These are phyloP conservation scores for Argopecten irradians DNA, from an alignment of 1,140 invertebrate species.

Conservation along the genomic window DNA sequence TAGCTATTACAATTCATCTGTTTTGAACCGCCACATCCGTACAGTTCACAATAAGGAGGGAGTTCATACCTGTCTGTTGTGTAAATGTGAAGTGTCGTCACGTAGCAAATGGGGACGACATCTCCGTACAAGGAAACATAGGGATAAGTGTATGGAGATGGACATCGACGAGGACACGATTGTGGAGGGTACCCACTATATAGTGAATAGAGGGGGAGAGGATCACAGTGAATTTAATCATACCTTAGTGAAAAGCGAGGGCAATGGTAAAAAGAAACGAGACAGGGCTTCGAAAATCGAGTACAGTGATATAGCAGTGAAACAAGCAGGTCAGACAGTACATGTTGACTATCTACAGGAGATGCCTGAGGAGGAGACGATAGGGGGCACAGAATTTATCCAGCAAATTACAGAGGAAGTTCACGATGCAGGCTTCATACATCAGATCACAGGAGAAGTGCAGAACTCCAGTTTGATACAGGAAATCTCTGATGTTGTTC, in stretches of 20 bases:
- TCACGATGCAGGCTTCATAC: background rate
- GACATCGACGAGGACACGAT: background rate
- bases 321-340: background rate
- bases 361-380: background rate
- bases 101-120: background rate
- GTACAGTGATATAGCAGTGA: too few relatives aligned
- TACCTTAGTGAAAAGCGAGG: background rate
- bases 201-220: background rate
- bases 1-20: background rate
- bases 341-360: background rate
- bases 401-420: background rate
- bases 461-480: background rate
- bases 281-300: too few relatives aligned
- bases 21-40: background rate
- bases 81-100: background rate
- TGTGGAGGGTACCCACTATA: background rate
- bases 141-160: background rate
- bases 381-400: background rate
- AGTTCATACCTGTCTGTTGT: background rate
- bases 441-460: background rate
- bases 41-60: background rate
- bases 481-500: background rate
- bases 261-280: too few relatives aligned
- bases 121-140: background rate
- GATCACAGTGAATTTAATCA: background rate